These are phyloP conservation scores for Drosophila koepferae DNA, from an alignment of 2,888 invertebrate genomes.

Conservation along the genomic window DNA sequence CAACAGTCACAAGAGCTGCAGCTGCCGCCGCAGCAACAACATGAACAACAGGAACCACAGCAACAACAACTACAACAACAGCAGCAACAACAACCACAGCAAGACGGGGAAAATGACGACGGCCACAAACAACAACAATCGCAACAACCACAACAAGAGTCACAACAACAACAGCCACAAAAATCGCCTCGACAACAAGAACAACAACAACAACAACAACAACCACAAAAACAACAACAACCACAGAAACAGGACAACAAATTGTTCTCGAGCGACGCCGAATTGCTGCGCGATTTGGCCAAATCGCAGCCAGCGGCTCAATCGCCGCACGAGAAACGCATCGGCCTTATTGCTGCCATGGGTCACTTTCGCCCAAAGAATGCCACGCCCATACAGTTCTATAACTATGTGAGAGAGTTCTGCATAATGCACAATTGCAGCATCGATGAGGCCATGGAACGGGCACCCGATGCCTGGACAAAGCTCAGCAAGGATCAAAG, in stretches of 20 bases:
- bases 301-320: not conserved
- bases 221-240: not conserved
- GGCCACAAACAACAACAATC: not conserved
- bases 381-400: conserved; percentile 63
- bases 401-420: conserved; percentile 63
- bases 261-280: not conserved
- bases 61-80: not conserved
- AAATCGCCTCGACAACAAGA: not conserved
- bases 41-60: not conserved
- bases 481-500: conserved; percentile 37
- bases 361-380: conserved; percentile 33
- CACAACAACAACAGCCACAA: not conserved
- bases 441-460: conserved; percentile 65
- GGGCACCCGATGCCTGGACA: conserved; percentile 48
- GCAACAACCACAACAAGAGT: not conserved
- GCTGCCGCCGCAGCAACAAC: not conserved
- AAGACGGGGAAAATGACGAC: not conserved
- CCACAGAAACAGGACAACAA: not conserved
- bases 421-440: conserved; percentile 71
- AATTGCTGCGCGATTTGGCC: not conserved
- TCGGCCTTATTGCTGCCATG: conserved; percentile 38
- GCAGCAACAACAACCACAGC: not conserved
- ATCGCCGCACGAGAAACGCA: conserved; percentile 25
- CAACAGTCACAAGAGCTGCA: not conserved
- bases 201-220: too few species aligned